These are phyloP conservation scores for Siniperca undulata DNA, from an alignment of 2,797 vertebrate species.

Conservation along the genomic window DNA sequence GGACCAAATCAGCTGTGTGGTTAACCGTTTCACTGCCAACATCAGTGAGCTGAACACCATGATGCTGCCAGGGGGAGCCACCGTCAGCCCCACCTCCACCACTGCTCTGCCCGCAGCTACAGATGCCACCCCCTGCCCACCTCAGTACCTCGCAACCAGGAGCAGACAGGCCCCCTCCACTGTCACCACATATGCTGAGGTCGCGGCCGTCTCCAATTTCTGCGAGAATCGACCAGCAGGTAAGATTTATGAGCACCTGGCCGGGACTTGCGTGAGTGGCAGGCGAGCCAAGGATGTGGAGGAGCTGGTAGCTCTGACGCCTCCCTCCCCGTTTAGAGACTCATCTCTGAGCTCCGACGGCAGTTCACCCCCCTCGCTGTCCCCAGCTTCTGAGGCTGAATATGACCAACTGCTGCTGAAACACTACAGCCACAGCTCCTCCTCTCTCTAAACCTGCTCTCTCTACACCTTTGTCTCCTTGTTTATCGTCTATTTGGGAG, in stretches of 20 bases:
- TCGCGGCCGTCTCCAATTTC: slow-evolving; percentile 88
- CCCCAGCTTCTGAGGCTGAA: slow-evolving; percentile 92
- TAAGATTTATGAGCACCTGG: slow-evolving; percentile 78
- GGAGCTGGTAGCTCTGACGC: slow-evolving; percentile 92
- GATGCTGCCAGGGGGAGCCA: slow-evolving; percentile 92
- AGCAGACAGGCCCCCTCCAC: slow-evolving; percentile 88
- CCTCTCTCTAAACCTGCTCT: slow-evolving; percentile 89
- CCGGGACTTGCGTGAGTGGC: slow-evolving; percentile 84
- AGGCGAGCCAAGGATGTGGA: slow-evolving; percentile 88
- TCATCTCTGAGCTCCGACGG: slow-evolving; percentile 93
- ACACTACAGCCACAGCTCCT: slow-evolving; percentile 98
- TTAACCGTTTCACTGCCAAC: slow-evolving; percentile 97
- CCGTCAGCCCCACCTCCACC: slow-evolving; percentile 55
- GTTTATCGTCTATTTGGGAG: slow-evolving; percentile 10
- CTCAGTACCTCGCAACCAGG: slow-evolving; percentile 86
- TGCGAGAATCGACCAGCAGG: slow-evolving; percentile 71
- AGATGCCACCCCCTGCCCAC: slow-evolving; percentile 78
- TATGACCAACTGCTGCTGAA: slow-evolving; percentile 95
- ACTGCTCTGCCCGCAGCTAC: slow-evolving; percentile 32
- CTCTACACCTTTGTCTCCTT: neutral
- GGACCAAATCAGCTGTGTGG: slow-evolving; percentile 98
- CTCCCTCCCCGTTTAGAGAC: slow-evolving; percentile 98
- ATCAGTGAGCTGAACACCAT: slow-evolving; percentile 98
- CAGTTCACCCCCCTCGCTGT: slow-evolving; percentile 90
- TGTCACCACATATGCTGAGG: slow-evolving; percentile 93